Percentiles rank a stretch among this genome's conserved stretches.
Evolutionary conservation across 2,888 invertebrate genomes (phyloP).

Genomic region (Habroteleia sp.): DNA sequence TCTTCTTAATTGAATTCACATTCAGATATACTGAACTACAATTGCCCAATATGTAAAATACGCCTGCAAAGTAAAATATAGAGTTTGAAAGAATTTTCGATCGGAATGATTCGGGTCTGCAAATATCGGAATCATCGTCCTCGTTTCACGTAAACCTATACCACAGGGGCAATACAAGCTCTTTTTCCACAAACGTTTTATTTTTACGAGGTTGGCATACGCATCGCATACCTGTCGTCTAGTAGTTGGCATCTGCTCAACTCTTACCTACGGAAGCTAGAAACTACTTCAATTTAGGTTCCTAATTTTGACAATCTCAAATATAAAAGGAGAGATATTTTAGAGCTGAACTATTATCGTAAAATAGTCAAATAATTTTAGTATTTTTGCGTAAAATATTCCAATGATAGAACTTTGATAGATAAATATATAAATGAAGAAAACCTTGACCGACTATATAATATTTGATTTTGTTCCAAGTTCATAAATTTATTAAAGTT

Average conservation of each 20-base stretch:
- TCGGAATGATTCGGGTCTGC: constrained; percentile 9
- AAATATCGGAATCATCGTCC: constrained; percentile 39
- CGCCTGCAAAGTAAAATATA: constrained; percentile 9
- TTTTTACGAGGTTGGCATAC: constrained; percentile 60
- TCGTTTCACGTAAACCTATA: constrained; percentile 52
- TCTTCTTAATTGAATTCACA: constrained; percentile 4
- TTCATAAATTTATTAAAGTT: too few relatives aligned
- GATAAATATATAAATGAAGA: too few relatives aligned
- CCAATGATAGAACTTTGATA: too few relatives aligned
- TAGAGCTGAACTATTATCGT: too few relatives aligned
- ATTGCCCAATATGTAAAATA: constrained; percentile 5
- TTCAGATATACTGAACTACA: neutral
- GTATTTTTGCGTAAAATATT: too few relatives aligned
- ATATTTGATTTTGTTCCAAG: too few relatives aligned
- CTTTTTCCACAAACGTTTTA: constrained; percentile 59
- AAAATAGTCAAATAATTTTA: too few relatives aligned
- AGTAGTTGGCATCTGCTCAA: constrained; percentile 71
- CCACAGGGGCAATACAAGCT: constrained; percentile 35
- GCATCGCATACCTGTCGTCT: constrained; percentile 71
- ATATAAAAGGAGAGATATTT: neutral
- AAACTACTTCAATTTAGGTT: constrained; percentile 8
- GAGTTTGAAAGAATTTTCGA: constrained; percentile 11
- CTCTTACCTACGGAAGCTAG: constrained; percentile 50
- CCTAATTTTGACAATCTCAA: constrained; percentile 25
- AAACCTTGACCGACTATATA: too few relatives aligned